Evolutionary conservation across 2,113 vertebrate species (phyloP), one percentile per base, ranked within the genome.

Genomic region (Stegastes partitus): DNA sequence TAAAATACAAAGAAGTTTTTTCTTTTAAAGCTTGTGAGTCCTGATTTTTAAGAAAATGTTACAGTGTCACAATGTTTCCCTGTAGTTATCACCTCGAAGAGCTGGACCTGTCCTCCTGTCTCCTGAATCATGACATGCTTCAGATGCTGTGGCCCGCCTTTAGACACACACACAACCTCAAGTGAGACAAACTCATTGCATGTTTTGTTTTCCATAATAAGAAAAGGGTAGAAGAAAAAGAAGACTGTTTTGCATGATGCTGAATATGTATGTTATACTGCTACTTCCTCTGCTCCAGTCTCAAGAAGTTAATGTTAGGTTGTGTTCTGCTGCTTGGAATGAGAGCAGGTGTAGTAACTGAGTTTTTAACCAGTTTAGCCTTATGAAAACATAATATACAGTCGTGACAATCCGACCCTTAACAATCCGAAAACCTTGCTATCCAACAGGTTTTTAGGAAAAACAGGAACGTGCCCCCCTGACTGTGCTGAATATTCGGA

Each of bases 21-120:
- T n/a, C n/a, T 69, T 19, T 51, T 65, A 53, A 16, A 59, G 63
- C 28, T 42, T 65, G 5, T 3, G 11, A 21, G n/a, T n/a, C n/a
- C 19, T 25, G 16, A 16, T 15, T n/a, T 31, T 4, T 25, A 19
- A 31, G 68, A 2, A 7, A 28, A 16, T 49, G 15, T n/a, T 42
- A n/a, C n/a, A n/a, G n/a, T n/a, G n/a, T 39, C 2, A 14, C 12
- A 14, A 8, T 72, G 2, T 37, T 58, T 53, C 34, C n/a, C 53
- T 74, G 23, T 39, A 93, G 92, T 74, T 91, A 84, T 42, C 88
- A 92, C 4, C 92, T 99, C 55, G 90, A 97, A 0, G 94, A 96
- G 68, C 95, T 98, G 86, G 95, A 98, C 92, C 92, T 99, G 64
- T 96, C 95, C 26, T 96, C 96, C 47, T 99, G 98, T 87, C 95